Percentiles rank a stretch among this genome's conserved stretches.
Conservation (phyloP, 1,140 invertebrate genomes). For the Halesus radiatus region DNA sequence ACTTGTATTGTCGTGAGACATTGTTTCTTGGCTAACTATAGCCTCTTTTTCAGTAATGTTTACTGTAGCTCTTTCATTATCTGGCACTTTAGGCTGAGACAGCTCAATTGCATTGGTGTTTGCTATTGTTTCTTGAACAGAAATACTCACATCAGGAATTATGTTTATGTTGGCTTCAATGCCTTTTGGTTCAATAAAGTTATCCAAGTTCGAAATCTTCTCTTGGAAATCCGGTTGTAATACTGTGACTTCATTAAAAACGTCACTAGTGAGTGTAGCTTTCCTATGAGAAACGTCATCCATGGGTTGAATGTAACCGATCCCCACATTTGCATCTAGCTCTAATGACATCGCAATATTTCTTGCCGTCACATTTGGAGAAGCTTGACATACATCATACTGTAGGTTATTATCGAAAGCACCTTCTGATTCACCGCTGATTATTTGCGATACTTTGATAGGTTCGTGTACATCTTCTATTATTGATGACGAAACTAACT, state of each 20-base stretch:
- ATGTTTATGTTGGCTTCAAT: slow-evolving; percentile 62
- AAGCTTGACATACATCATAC: slow-evolving; percentile 31
- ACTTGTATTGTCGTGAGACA: slow-evolving; percentile 33
- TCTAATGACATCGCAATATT: slow-evolving; percentile 49
- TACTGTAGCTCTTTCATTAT: slow-evolving; percentile 44
- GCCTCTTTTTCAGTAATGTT: slow-evolving; percentile 49
- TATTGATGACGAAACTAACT: slow-evolving; percentile 44
- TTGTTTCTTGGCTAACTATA: slow-evolving; percentile 42
- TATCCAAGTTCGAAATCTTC: slow-evolving; percentile 62
- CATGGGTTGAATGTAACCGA: slow-evolving; percentile 36
- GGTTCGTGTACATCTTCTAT: slow-evolving; percentile 43
- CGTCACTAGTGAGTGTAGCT: slow-evolving; percentile 38
- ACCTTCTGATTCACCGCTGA: slow-evolving; percentile 48
- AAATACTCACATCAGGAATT: slow-evolving; percentile 61
- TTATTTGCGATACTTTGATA: slow-evolving; percentile 50
- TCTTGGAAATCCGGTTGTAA: slow-evolving; percentile 61
- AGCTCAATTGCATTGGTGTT: slow-evolving; percentile 59
- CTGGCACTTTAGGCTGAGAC: slow-evolving; percentile 48
- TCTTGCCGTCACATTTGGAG: slow-evolving; percentile 42
- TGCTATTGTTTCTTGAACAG: slow-evolving; percentile 62
- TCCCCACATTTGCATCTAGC: slow-evolving; percentile 44
- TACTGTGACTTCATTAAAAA: slow-evolving; percentile 40
- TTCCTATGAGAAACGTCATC: slow-evolving; percentile 44
- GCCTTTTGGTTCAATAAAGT: slow-evolving; percentile 1
- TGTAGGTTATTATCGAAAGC: slow-evolving; percentile 20